Evolutionary conservation across 2,888 invertebrate species (phyloP), one percentile per base, ranked within the genome.

Genomic region (Gymnosoma rotundatum): DNA sequence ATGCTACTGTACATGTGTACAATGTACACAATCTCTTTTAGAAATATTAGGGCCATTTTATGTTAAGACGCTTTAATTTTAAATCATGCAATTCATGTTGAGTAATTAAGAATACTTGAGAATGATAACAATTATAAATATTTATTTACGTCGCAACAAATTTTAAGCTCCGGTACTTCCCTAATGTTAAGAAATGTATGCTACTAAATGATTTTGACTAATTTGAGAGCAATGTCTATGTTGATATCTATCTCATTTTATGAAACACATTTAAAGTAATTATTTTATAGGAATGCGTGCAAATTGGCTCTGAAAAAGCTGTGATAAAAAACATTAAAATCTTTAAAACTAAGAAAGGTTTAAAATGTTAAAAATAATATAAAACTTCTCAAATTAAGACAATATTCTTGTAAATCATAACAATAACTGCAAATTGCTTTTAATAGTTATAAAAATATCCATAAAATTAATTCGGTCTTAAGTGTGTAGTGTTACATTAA

Each of bases 241-340:
- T 67, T 78, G 60, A 50, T 60, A 38, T 67, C 16, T 60, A 56
- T 67, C 16, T 60, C 45, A 50, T 48, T n/a, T 67, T 75, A 56
- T 25, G 38, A 78, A 78, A 38, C 52, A 42, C 61, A 78, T 78
- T 61, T 52, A n/a, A 60, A 61, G 61, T 78, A 61, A 69, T 61
- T 69, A 20, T 69, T 52, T 61, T 61, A 42, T 76, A 50, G 69
- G 50, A 69, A 69, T 60, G 25, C 42, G 76, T 76, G n/a, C n/a
- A 60, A 20, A 0, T 66, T n/a, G 10, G 20, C 45, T n/a, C 20
- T 7, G 50, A 73, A 21, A 3, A 52, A 52, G 7, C 0, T 20
- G 7, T 52, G 32, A 18, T 45, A 18, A 54, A 45, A 38, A 64
- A 18, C 12, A 58, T 21, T 45, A 64, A 54, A 56, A 48, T 48